Base-by-base conservation (phyloP, 2,113 vertebrate species). In the Zosterops borbonicus region DNA sequence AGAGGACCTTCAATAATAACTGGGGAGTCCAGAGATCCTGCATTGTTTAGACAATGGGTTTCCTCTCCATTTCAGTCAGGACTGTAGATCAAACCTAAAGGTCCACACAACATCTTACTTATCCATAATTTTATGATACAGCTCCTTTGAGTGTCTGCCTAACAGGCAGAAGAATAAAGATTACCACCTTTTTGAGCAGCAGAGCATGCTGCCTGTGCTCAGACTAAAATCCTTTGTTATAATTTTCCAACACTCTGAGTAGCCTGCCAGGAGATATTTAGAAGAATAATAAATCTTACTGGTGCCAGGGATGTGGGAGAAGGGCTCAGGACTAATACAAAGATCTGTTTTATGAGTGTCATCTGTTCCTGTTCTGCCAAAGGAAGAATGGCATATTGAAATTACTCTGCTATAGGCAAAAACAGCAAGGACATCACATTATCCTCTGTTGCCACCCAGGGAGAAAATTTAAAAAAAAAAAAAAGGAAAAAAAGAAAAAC, bases 351-450 rank as follows among this genome's bases (percentile, higher is more conserved):
- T 94, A 94, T 78, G 88, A 89, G 82, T 90, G 83, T 95, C 92
- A 94, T 94, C 92, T 94, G 77, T 82, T 93, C 75, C 75, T 83
- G 76, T 82, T 94, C 94, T 94, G 95, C 78, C 90, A 92, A 94
- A 92, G 89, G 65, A 96, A 86, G 73, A 95, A 89, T 60, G 82
- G 92, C 93, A 94, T 91, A 91, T 94, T 95, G 90, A 97, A 94
- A 97, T 94, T 90, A 83, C 83, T 94, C 68, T 91, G 93, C 95
- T 94, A 65, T 70, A 96, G 96, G 96, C 93, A 96, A 96, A 68
- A 95, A 4, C 79, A 95, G 64, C 87, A 92, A 97, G 83, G 90
- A 81, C 67, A 95, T 67, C 67, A 89, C 68, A 91, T 95, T 92
- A 92, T 92, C 71, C 65, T 83, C 56, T 77, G 27, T 3, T 87